phyloP scores from a whole-genome alignment of 1,140 invertebrate genomes.

The Homalodisca vitripennis region DNA sequence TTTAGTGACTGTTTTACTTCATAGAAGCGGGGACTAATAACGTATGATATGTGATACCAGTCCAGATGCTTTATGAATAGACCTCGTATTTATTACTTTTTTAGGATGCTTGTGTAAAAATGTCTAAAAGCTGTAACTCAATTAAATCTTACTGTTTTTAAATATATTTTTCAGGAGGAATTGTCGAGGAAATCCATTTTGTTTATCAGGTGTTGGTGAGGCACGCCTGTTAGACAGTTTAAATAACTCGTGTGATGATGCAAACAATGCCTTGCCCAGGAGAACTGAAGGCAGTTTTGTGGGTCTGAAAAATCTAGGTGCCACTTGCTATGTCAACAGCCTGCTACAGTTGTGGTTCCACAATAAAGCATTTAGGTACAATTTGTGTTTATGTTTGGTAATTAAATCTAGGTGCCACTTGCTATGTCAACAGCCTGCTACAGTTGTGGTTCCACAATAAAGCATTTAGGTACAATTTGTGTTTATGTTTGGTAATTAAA shows the following conservation, averaged over 20 bases:
- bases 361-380: conserved; percentile 62
- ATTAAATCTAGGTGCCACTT: no score
- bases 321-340: conserved; percentile 74
- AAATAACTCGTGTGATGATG: conserved; percentile 48
- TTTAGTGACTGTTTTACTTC: no score
- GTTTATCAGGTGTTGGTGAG: conserved; percentile 62
- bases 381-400: no score
- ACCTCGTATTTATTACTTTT: no score
- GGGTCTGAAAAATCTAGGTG: conserved; percentile 69
- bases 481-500: not conserved
- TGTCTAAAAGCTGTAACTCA: not conserved
- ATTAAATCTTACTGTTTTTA: conserved; percentile 13
- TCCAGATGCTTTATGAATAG: no score
- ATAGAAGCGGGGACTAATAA: no score
- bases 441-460: not conserved
- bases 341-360: conserved; percentile 74
- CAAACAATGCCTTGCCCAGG: conserved; percentile 56
- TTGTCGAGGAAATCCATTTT: conserved; percentile 65
- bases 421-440: no score
- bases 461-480: not conserved
- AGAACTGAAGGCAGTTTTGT: conserved; percentile 55
- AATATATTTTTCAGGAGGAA: conserved; percentile 55
- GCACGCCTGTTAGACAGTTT: conserved; percentile 50
- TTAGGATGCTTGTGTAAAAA: no score
- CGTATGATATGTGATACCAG: no score